Conservation (phyloP, 2,113 vertebrate species). For the Stomatorhinus ivindoensis region DNA sequence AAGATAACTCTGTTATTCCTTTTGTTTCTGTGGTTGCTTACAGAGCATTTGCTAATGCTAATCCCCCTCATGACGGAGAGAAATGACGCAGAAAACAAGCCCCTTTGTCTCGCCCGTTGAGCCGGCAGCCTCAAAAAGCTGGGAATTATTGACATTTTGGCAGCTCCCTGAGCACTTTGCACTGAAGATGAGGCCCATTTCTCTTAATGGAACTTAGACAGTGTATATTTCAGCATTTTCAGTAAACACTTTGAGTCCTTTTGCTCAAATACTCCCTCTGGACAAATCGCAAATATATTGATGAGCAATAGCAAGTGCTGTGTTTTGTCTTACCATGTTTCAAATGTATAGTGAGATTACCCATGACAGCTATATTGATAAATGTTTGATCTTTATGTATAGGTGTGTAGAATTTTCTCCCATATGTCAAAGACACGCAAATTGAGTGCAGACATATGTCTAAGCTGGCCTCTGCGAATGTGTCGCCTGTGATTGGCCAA, state of each 20-base stretch:
- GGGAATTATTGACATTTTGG: neutral
- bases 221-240: constrained; percentile 5
- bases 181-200: constrained; percentile 9
- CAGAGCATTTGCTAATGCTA: constrained; percentile 18
- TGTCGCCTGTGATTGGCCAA: neutral
- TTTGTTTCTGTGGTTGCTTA: neutral
- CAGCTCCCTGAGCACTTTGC: constrained; percentile 1
- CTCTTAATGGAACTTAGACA: constrained; percentile 17
- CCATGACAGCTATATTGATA: neutral
- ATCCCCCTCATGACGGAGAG: constrained; percentile 11
- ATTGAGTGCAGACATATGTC: neutral
- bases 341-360: constrained; percentile 5
- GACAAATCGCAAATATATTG: neutral
- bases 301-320: neutral
- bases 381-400: neutral
- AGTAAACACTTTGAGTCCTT: neutral
- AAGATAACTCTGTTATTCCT: neutral
- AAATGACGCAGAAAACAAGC: constrained; percentile 7
- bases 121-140: neutral
- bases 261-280: neutral
- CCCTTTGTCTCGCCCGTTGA: neutral
- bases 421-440: neutral
- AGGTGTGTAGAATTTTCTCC: neutral
- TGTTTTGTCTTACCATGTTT: neutral
- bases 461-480: neutral